Base-by-base conservation (phyloP, 2,888 invertebrate species). In the Archips xylosteana region DNA sequence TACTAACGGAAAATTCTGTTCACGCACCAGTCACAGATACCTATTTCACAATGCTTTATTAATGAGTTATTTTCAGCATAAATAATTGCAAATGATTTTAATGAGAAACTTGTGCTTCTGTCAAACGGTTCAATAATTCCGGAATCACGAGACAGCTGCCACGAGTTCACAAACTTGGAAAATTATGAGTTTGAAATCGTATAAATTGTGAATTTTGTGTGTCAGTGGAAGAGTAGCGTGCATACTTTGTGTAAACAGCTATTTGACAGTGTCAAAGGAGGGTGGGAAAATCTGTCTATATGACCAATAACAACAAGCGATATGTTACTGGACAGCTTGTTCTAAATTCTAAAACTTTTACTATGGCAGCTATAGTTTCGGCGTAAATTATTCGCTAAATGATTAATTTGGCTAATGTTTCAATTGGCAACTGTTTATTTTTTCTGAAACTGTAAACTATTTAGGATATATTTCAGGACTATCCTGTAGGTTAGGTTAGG, bases 121-220 rank as follows among this genome's bases (percentile, higher is more conserved):
- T 49, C 47, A 49, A 57, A 49, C 36, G 36, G 65, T 49, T 60
- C 59, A 49, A 49, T 65, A 60, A 71, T 59, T 23, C 23, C 45
- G 42, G 60, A 54, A 42, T 71, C 65, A 71, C 61, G 51, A 23
- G 15, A 66, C 34, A 42, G 42, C 49, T 54, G 51, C 39, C 23
- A n/a, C 47, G 32, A 66, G 51, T 71, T 61, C 13, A 23, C 60
- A 13, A 61, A 71, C 45, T 71, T 71, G 49, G 51, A 49, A 60
- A 62, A 66, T 60, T 66, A 66, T 23, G 59, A 71, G 59, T 66
- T 34, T 6, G 45, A 54, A 54, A 36, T 71, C 54, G 51, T 71
- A 61, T 23, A 67, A 45, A 71, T 67, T 72, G 61, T 8, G 34
- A 34, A 62, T 45, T 62, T 51, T 6, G 5, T 45, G 36, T n/a